These are phyloP conservation scores for Apogon talboti DNA, from an alignment of 2,797 vertebrate species.

Conservation along the genomic window DNA sequence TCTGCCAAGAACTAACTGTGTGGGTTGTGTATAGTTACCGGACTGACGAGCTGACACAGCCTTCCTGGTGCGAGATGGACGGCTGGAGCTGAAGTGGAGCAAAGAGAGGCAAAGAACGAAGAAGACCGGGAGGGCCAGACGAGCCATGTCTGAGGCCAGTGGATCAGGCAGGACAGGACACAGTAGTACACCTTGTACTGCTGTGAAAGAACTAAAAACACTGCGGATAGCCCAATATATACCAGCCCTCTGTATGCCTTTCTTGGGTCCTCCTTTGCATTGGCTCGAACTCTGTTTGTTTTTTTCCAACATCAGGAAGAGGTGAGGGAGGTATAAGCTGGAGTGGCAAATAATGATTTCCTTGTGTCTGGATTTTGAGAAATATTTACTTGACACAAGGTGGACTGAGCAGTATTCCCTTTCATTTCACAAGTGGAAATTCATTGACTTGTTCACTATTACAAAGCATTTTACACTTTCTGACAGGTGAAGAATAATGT, in stretches of 20 bases:
- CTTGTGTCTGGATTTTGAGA: constrained; percentile 85
- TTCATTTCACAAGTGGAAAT: constrained; percentile 77
- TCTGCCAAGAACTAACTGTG: background rate
- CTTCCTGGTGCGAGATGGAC: constrained; percentile 85
- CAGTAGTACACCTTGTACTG: constrained; percentile 63
- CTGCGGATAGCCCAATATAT: constrained; percentile 72
- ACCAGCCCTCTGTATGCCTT: constrained; percentile 70
- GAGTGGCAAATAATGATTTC: constrained; percentile 83
- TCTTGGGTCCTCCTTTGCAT: constrained; percentile 75
- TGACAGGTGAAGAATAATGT: constrained; percentile 8
- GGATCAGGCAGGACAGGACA: constrained; percentile 49
- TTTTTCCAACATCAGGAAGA: constrained; percentile 77
- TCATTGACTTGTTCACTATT: constrained; percentile 63
- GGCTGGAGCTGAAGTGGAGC: constrained; percentile 83
- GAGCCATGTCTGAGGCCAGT: constrained; percentile 85
- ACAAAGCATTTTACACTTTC: constrained; percentile 49
- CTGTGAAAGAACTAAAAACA: constrained; percentile 62
- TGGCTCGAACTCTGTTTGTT: constrained; percentile 78
- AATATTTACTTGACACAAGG: constrained; percentile 83
- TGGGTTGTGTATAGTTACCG: constrained; percentile 79
- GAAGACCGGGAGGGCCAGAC: constrained; percentile 81
- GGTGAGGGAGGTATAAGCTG: constrained; percentile 75
- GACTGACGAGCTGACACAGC: constrained; percentile 85
- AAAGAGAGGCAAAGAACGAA: constrained; percentile 85
- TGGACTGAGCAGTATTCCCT: constrained; percentile 65